Conservation (phyloP, 2,888 invertebrate species). For the Lordiphosa andalusiaca region DNA sequence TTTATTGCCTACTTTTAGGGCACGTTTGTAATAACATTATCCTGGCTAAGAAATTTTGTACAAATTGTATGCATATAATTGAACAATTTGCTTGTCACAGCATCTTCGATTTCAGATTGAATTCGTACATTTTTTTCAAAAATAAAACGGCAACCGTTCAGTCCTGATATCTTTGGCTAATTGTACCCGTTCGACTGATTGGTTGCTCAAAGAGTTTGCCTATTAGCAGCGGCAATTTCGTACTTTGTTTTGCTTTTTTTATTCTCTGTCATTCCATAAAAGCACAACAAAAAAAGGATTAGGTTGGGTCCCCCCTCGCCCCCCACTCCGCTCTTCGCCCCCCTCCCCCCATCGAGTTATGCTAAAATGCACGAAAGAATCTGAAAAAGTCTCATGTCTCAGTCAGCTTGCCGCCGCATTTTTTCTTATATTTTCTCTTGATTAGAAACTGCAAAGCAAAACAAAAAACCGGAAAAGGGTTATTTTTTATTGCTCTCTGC, state of each 20-base stretch:
- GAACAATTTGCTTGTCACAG: too few relatives aligned
- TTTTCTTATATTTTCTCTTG: conserved; percentile 66
- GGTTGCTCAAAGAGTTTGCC: neutral
- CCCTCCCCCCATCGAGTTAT: conserved; percentile 8
- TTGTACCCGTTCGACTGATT: too few relatives aligned
- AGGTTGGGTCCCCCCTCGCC: conserved; percentile 12
- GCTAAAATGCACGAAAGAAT: conserved; percentile 18
- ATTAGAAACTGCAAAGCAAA: conserved; percentile 74
- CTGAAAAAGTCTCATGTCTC: conserved; percentile 10
- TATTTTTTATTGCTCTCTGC: conserved; percentile 68
- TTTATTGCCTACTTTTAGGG: too few relatives aligned
- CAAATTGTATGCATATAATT: too few relatives aligned
- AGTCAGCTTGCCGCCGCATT: conserved; percentile 8
- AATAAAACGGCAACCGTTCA: too few relatives aligned
- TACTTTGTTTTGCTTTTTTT: conserved; percentile 6
- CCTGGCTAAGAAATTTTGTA: too few relatives aligned
- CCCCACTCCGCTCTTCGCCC: neutral
- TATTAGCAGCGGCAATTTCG: neutral
- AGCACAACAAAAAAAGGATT: conserved; percentile 32
- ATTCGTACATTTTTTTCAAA: too few relatives aligned
- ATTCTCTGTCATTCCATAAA: conserved; percentile 13
- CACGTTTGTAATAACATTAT: too few relatives aligned
- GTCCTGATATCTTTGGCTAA: too few relatives aligned
- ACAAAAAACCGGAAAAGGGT: conserved; percentile 76
- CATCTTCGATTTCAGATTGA: too few relatives aligned